These are phyloP conservation scores for Druceiella hillmani DNA, from an alignment of 2,888 invertebrate genomes.

Conservation along the genomic window DNA sequence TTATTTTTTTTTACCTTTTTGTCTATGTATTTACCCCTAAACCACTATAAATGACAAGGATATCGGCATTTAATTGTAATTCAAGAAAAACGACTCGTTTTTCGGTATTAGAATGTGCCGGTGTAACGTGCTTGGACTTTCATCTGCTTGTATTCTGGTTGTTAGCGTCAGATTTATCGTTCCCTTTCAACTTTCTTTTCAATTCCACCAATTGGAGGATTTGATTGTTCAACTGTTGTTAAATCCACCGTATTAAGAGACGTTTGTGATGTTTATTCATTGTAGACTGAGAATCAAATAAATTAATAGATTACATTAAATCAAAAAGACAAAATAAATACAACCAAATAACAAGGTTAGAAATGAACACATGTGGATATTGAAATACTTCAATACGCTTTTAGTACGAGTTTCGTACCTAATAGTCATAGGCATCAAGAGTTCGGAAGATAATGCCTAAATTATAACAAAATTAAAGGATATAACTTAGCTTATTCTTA, in stretches of 20 bases:
- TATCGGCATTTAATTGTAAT: constrained; percentile 4
- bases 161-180: constrained; percentile 4
- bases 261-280: too few relatives aligned
- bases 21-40: constrained; percentile 4
- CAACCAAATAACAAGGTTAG: too few relatives aligned
- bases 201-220: constrained; percentile 4
- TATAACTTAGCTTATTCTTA: too few relatives aligned
- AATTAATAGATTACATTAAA: too few relatives aligned
- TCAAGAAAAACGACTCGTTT: constrained; percentile 5
- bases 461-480: too few relatives aligned
- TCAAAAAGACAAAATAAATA: too few relatives aligned
- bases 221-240: constrained; percentile 3
- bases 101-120: constrained; percentile 7
- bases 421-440: too few relatives aligned
- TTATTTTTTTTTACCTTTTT: constrained; percentile 5
- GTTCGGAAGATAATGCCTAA: too few relatives aligned
- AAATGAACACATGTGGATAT: too few relatives aligned
- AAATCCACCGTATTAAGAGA: constrained; percentile 2
- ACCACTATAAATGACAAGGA: constrained; percentile 3
- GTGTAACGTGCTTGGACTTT: constrained; percentile 5
- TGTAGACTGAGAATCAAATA: too few relatives aligned
- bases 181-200: constrained; percentile 3
- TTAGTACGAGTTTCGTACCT: too few relatives aligned
- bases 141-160: constrained; percentile 4
- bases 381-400: too few relatives aligned